Conservation (phyloP, 1,140 invertebrate genomes). For the Leptinotarsa undecemlineata region DNA sequence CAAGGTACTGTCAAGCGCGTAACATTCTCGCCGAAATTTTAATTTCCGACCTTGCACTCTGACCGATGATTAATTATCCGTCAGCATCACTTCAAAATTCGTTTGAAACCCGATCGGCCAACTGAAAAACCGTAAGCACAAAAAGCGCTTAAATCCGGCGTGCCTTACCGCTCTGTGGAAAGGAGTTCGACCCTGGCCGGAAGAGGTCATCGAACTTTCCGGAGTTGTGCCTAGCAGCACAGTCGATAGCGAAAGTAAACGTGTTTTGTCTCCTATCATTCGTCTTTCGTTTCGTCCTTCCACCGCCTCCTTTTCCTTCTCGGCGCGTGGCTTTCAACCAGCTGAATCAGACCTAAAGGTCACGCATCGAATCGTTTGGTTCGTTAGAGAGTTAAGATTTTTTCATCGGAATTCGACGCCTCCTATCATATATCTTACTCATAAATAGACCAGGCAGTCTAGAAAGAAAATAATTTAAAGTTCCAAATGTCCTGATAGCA, state of each 20-base stretch:
- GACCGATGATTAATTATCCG: too few relatives aligned
- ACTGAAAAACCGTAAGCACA: too few relatives aligned
- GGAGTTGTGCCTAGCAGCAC: slow-evolving; percentile 4
- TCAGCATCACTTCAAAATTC: too few relatives aligned
- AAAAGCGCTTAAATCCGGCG: too few relatives aligned
- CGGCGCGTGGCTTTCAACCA: slow-evolving; percentile 1
- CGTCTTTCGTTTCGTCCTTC: neutral
- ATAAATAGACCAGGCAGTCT: too few relatives aligned
- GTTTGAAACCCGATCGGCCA: too few relatives aligned
- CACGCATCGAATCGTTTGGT: neutral
- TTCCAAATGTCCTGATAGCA: too few relatives aligned
- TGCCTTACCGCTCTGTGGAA: neutral
- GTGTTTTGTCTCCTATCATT: slow-evolving; percentile 3
- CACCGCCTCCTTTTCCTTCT: neutral
- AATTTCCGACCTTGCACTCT: too few relatives aligned
- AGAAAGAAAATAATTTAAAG: too few relatives aligned
- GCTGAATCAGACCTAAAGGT: neutral
- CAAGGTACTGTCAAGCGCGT: too few relatives aligned
- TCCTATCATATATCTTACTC: too few relatives aligned
- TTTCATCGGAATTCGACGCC: neutral
- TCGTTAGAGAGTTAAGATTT: neutral
- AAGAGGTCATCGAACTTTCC: neutral
- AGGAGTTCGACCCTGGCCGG: slow-evolving; percentile 4
- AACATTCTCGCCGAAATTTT: too few relatives aligned
- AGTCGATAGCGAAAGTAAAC: slow-evolving; percentile 7